These are phyloP conservation scores for Catocala fraxini DNA, from an alignment of 2,888 invertebrate genomes.

Conservation along the genomic window DNA sequence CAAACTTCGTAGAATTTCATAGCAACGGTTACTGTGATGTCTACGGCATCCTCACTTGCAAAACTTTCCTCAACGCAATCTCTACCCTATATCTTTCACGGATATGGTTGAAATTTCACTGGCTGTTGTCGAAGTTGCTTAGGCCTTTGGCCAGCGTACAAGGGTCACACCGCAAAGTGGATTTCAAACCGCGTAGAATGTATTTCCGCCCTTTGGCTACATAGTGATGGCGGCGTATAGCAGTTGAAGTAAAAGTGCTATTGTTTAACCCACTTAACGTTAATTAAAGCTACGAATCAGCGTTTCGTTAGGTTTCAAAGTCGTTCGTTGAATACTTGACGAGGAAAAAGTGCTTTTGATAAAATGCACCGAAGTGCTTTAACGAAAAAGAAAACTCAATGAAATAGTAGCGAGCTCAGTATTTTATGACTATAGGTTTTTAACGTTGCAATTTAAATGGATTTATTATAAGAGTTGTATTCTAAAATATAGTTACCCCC, in stretches of 20 bases:
- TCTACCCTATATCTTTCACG: slow-evolving; percentile 19
- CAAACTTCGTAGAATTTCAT: slow-evolving; percentile 53
- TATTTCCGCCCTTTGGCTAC: slow-evolving; percentile 62
- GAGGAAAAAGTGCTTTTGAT: slow-evolving; percentile 16
- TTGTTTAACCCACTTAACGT: slow-evolving; percentile 56
- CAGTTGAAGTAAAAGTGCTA: slow-evolving; percentile 36
- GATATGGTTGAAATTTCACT: slow-evolving; percentile 32
- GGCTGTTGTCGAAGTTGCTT: slow-evolving; percentile 32
- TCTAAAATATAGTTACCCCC: slow-evolving; percentile 23
- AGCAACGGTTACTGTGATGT: slow-evolving; percentile 44
- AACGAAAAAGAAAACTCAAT: too few species aligned
- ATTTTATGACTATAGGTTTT: too few species aligned
- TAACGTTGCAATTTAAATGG: background rate
- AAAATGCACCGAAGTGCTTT: background rate
- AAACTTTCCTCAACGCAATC: slow-evolving; percentile 17
- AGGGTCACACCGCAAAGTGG: slow-evolving; percentile 68
- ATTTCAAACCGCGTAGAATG: slow-evolving; percentile 71
- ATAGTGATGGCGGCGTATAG: slow-evolving; percentile 22
- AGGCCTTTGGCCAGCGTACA: slow-evolving; percentile 49
- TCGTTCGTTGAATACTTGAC: slow-evolving; percentile 18
- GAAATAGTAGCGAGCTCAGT: too few species aligned
- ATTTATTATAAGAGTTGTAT: background rate
- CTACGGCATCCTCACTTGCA: slow-evolving; percentile 41
- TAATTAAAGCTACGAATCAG: slow-evolving; percentile 46
- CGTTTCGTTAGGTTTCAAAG: slow-evolving; percentile 32